phyloP scores from a whole-genome alignment of 1,140 invertebrate genomes.

The Zaprionus camerounensis region DNA sequence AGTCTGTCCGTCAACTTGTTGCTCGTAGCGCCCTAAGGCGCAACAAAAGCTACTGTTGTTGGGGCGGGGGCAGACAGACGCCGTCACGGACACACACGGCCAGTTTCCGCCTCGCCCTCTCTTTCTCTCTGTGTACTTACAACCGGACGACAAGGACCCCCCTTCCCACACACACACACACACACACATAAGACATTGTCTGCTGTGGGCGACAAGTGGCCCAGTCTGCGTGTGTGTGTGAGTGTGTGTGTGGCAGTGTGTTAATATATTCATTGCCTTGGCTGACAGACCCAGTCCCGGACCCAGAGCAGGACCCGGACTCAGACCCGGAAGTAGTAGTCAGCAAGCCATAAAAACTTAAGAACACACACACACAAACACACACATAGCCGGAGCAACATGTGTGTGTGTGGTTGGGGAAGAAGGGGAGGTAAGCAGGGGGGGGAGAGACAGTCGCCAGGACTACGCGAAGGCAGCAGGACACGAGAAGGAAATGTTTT shows the following conservation, averaged over 20 bases:
- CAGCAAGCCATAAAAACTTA: constrained; percentile 82
- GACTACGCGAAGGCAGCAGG: constrained; percentile 31
- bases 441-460: constrained; percentile 34
- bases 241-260: constrained; percentile 64
- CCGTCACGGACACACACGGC: constrained; percentile 25
- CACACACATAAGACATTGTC: constrained; percentile 48
- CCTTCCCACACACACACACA: background rate
- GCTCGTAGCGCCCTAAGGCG: constrained; percentile 47
- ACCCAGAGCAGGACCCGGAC: constrained; percentile 16
- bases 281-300: constrained; percentile 37
- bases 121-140: constrained; percentile 18
- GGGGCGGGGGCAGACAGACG: constrained; percentile 17
- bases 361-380: constrained; percentile 46
- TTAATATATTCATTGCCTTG: constrained; percentile 78
- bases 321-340: constrained; percentile 76
- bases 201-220: constrained; percentile 33
- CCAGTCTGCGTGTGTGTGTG: constrained; percentile 41
- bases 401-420: background rate
- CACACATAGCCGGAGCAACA: constrained; percentile 9
- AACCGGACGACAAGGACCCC: constrained; percentile 39
- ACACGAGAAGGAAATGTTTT: constrained; percentile 53
- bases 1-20: constrained; percentile 61
- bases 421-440: background rate
- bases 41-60: constrained; percentile 19
- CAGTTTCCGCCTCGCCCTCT: constrained; percentile 11